A percentile compares a stretch with the other conserved stretches of the same genome.
Conservation (phyloP, 1,140 invertebrate species). For the Aphaenogaster ashmeadi region DNA sequence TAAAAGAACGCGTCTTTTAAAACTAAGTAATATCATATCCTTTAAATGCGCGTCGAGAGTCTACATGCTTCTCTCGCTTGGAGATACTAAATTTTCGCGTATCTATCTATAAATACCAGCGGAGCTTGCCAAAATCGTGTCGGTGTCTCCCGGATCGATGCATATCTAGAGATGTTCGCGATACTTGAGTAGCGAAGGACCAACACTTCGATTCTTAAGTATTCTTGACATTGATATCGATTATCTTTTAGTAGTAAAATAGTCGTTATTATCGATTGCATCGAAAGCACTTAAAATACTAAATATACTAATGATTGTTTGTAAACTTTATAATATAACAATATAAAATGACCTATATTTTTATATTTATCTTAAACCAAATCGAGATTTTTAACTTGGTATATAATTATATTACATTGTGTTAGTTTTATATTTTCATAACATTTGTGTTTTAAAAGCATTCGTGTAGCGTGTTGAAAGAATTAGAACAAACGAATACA, state of each 20-base stretch:
- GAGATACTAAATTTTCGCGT: constrained; percentile 56
- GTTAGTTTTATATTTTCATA: not conserved
- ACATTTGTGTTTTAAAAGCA: not conserved
- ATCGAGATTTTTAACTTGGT: not conserved
- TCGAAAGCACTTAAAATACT: not conserved
- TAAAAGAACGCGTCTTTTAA: not conserved
- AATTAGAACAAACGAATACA: not conserved
- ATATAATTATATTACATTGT: not conserved
- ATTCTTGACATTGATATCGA: constrained; percentile 26
- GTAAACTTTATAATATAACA: not conserved
- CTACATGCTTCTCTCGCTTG: constrained; percentile 23
- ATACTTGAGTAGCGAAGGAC: constrained; percentile 14
- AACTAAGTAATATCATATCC: not conserved
- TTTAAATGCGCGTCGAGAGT: not conserved
- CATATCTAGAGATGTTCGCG: constrained; percentile 35
- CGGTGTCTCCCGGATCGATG: constrained; percentile 58
- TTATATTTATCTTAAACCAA: not conserved
- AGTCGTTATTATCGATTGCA: not conserved
- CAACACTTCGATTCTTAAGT: not conserved
- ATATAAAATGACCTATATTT: not conserved
- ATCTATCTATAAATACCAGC: constrained; percentile 62
- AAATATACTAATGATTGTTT: not conserved
- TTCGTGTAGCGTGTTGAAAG: not conserved
- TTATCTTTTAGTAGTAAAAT: not conserved
- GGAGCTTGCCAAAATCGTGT: constrained; percentile 53